phyloP scores from a whole-genome alignment of 2,113 vertebrate genomes.

The Ascaphus truei region DNA sequence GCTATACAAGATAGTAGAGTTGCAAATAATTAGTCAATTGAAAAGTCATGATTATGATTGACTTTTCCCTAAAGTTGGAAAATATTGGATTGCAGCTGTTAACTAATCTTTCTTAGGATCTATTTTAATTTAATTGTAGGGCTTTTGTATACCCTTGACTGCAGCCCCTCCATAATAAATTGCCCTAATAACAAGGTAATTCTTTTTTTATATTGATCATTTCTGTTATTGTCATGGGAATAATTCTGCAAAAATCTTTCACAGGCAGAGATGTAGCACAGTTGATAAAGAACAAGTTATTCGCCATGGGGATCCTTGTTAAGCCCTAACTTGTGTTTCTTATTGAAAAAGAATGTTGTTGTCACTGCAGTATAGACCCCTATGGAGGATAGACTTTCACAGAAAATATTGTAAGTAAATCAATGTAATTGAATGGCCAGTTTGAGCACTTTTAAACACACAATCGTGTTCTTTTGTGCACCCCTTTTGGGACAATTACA shows the following conservation, averaged over 20 bases:
- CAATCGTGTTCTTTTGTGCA: neutral
- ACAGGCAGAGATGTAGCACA: neutral
- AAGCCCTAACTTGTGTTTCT: neutral
- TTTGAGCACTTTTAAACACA: neutral
- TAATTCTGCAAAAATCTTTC: neutral
- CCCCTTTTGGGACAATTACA: neutral
- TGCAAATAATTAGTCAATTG: neutral
- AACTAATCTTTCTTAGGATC: neutral
- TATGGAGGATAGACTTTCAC: neutral
- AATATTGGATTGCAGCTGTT: neutral
- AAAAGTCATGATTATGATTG: neutral
- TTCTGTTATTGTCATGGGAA: neutral
- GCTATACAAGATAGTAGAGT: no score
- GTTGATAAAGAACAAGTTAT: neutral
- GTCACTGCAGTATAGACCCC: neutral
- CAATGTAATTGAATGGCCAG: slow-evolving; percentile 10
- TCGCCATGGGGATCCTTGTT: slow-evolving; percentile 4
- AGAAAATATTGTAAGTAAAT: slow-evolving; percentile 12
- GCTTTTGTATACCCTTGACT: neutral
- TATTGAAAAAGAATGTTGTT: neutral
- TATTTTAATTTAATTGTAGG: neutral
- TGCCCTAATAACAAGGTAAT: neutral
- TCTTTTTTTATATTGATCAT: slow-evolving; percentile 5
- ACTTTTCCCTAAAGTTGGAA: neutral
- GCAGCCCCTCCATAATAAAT: neutral